Percentiles rank a stretch among this genome's conserved stretches.
Evolutionary conservation across 1,140 invertebrate species (phyloP).

Genomic region (Drosophila tristis): DNA sequence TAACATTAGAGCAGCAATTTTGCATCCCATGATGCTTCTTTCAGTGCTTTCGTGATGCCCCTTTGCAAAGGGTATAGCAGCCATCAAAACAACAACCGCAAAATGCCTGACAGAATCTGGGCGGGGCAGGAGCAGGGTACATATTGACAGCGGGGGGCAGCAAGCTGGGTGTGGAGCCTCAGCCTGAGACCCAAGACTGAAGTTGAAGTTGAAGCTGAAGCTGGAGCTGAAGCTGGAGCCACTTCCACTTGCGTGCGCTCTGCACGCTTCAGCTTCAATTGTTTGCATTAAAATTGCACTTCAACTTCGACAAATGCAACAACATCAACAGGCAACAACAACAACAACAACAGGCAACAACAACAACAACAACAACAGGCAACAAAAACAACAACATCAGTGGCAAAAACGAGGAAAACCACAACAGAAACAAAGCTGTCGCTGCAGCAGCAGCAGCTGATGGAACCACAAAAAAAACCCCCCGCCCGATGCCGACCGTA

Average conservation of each 20-base stretch:
- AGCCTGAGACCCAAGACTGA: conserved; percentile 24
- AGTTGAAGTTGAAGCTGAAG: conserved; percentile 29
- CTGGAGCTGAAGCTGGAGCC: conserved; percentile 34
- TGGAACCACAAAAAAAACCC: conserved; percentile 44
- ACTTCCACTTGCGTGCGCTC: conserved; percentile 66
- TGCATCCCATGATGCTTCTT: too few relatives aligned
- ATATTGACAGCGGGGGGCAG: conserved; percentile 22
- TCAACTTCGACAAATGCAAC: conserved; percentile 75
- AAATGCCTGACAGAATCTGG: conserved; percentile 14
- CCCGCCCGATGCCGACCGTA: conserved; percentile 33
- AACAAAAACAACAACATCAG: conserved; percentile 23
- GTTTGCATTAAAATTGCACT: conserved; percentile 82
- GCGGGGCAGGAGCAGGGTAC: conserved; percentile 13
- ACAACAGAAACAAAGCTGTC: conserved; percentile 54
- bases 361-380: conserved; percentile 36
- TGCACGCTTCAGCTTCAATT: conserved; percentile 80
- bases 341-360: conserved; percentile 28
- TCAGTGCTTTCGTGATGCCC: too few relatives aligned
- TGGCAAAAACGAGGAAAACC: conserved; percentile 32
- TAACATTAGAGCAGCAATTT: too few relatives aligned
- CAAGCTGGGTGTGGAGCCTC: not conserved
- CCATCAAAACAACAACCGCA: conserved; percentile 39
- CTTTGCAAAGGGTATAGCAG: too few relatives aligned
- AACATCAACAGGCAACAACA: conserved; percentile 43
- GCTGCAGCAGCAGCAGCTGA: conserved; percentile 33